Conservation (phyloP, 2,797 vertebrate genomes). For the Characodon lateralis region DNA sequence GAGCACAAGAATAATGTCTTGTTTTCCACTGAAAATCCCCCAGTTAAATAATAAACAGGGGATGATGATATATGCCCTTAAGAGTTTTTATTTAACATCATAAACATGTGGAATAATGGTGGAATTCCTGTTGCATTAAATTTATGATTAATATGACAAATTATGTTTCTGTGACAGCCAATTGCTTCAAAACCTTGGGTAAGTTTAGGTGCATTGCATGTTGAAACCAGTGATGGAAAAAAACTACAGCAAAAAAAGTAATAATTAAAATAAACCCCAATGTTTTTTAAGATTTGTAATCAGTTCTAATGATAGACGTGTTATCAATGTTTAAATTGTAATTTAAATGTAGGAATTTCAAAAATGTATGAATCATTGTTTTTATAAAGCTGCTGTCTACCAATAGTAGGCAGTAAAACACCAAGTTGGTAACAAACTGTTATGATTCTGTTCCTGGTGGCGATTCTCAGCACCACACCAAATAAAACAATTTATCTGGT, state of each 20-base stretch:
- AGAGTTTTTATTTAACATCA: not conserved
- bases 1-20: slow-evolving; percentile 6
- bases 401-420: not conserved
- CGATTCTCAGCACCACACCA: not conserved
- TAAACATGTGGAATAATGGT: slow-evolving; percentile 1
- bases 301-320: not conserved
- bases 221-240: not conserved
- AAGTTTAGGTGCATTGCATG: not conserved
- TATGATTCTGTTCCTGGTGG: not conserved
- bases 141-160: too few relatives aligned
- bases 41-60: not conserved
- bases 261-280: not conserved
- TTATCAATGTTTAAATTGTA: not conserved
- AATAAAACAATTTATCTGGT: not conserved
- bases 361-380: not conserved
- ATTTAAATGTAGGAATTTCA: not conserved
- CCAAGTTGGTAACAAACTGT: not conserved
- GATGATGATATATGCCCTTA: not conserved
- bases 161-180: too few relatives aligned
- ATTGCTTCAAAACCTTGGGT: not conserved
- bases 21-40: not conserved
- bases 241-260: not conserved
- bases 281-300: not conserved
- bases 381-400: not conserved
- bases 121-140: not conserved